Base-by-base conservation (phyloP, 2,888 invertebrate species). In the Dynastes hyllus region DNA sequence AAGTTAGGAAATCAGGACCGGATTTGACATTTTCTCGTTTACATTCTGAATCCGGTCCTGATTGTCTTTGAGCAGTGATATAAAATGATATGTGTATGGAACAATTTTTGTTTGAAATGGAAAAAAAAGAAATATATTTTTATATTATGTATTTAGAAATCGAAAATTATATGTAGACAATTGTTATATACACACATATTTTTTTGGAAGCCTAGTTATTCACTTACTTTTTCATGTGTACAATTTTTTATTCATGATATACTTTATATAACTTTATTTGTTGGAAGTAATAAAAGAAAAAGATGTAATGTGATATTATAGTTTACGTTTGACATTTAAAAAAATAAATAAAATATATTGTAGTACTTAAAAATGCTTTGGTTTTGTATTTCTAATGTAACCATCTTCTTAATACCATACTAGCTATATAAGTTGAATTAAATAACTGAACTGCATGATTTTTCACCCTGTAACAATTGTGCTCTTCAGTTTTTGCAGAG, bases 281-380 rank as follows among this genome's bases (percentile, higher is more conserved):
- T 55, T 58, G 8, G 61, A 75, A 61, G 22, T 40, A 55, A 55
- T n/a, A 6, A 55, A 73, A 58, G 58, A 75, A 61, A 75, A 51
- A 61, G 63, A 75, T 61, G 45, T 75, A 75, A 75, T 75, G 73
- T 75, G 73, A 75, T 75, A 16, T 16, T 16, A 61, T 61, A 61
- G 61, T 75, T 75, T 75, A 75, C 45, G 73, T 75, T 63, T 75
- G 73, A 75, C 73, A 63, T 22, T 75, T 69, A 63, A 50, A 69
- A 67, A 40, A 69, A 69, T 75, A 73, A 73, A 61, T 73, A 75
- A 73, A 73, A 61, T 75, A 75, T 75, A 75, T n/a, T 61, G 50
- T 75, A 75, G 73, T 75, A 75, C 73, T 75, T 75, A 75, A 75
- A 58, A 40, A 16, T 51, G 11, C 8, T 45, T 8, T 32, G 58